These are phyloP conservation scores for Malurus leucopterus DNA, from an alignment of 2,797 vertebrate species.

Conservation along the genomic window DNA sequence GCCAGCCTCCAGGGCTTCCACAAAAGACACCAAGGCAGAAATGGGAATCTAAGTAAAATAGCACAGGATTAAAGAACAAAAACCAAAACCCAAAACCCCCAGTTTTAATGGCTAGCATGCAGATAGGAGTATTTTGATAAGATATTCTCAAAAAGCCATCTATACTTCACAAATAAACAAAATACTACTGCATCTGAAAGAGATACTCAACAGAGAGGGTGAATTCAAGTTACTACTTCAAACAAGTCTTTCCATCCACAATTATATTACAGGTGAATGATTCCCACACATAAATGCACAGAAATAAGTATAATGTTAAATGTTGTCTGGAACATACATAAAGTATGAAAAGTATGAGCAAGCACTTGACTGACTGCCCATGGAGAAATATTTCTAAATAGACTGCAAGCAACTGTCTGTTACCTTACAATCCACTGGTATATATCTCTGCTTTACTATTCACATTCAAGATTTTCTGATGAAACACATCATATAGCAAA, in stretches of 20 bases:
- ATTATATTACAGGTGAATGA: background rate
- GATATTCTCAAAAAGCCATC: background rate
- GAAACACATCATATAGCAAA: background rate
- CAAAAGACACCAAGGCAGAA: slow-evolving; percentile 89
- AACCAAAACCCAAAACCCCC: background rate
- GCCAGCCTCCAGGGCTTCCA: slow-evolving; percentile 90
- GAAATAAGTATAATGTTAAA: background rate
- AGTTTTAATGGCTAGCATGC: background rate
- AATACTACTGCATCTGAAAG: background rate
- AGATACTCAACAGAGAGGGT: background rate
- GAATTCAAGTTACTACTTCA: background rate
- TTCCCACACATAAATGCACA: background rate
- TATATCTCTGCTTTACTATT: background rate
- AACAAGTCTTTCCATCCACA: background rate
- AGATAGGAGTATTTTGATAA: background rate
- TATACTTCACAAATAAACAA: background rate
- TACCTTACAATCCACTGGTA: background rate
- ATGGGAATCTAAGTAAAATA: slow-evolving; percentile 83
- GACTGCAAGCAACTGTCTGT: background rate
- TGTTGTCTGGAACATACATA: background rate
- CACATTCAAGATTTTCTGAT: background rate
- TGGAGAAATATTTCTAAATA: background rate
- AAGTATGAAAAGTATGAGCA: background rate
- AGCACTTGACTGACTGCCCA: background rate
- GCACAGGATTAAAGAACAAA: background rate